Conservation (phyloP, 2,888 invertebrate genomes). For the Drosophila borealis region DNA sequence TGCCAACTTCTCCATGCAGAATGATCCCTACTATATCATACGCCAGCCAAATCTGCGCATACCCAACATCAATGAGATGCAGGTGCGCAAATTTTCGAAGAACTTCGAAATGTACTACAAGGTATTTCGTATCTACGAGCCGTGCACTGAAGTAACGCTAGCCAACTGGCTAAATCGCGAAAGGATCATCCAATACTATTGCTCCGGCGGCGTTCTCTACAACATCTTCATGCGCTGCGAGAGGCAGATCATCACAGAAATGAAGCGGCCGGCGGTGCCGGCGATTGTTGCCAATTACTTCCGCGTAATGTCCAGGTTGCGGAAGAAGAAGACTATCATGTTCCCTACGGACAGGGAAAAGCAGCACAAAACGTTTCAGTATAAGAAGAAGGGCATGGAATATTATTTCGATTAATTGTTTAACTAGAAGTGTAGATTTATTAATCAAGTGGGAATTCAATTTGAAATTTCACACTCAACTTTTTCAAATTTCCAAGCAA, state of each 20-base stretch:
- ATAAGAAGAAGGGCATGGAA: background rate
- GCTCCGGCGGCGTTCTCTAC: background rate
- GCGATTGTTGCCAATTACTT: constrained; percentile 1
- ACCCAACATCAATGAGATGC: background rate
- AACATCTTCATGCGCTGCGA: background rate
- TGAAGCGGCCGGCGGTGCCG: background rate
- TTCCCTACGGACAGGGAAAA: no score
- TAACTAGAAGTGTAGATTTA: background rate
- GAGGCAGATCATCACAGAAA: background rate
- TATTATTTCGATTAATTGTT: background rate
- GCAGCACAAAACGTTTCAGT: background rate
- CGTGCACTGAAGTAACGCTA: background rate
- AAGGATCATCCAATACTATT: background rate
- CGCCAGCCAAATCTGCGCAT: background rate
- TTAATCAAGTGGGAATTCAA: background rate
- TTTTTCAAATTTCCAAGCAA: background rate
- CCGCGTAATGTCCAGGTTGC: background rate
- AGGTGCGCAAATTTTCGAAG: background rate
- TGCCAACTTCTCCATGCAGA: background rate
- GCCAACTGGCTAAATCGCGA: background rate
- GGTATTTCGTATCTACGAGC: background rate
- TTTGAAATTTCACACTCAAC: background rate
- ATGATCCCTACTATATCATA: constrained; percentile 5
- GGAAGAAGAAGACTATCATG: background rate
- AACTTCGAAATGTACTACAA: background rate